These are phyloP conservation scores for Crotalus tigris DNA, from an alignment of 2,113 vertebrate species.

Conservation along the genomic window DNA sequence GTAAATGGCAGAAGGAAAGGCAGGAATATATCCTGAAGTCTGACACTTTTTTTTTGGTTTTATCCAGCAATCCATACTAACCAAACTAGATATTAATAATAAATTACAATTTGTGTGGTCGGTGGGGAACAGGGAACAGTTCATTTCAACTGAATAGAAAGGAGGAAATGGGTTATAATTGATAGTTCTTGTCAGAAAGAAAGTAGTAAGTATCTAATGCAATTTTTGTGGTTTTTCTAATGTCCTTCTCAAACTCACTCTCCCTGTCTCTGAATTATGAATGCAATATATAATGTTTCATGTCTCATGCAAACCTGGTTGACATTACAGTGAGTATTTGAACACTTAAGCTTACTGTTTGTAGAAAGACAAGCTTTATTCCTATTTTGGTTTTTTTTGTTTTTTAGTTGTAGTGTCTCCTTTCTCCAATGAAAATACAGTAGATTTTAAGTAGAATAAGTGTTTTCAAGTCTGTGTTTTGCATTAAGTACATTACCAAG, in stretches of 20 bases:
- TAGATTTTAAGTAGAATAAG: slow-evolving; percentile 23
- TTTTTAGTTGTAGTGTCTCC: slow-evolving; percentile 20
- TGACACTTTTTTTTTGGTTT: not conserved
- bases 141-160: not conserved
- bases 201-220: not conserved
- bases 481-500: not conserved
- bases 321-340: slow-evolving; percentile 34
- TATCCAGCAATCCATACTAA: not conserved
- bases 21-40: not conserved
- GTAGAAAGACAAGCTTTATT: slow-evolving; percentile 7
- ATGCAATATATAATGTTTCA: slow-evolving; percentile 36
- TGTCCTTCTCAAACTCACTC: slow-evolving; percentile 15
- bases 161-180: not conserved
- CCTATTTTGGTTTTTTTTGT: not conserved
- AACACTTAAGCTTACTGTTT: not conserved
- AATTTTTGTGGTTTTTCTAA: slow-evolving; percentile 21
- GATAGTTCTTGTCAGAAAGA: not conserved
- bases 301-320: slow-evolving; percentile 26
- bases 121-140: too few species aligned
- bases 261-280: slow-evolving; percentile 31
- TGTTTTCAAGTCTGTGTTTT: slow-evolving; percentile 21
- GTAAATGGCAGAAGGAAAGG: not conserved
- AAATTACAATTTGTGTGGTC: not conserved
- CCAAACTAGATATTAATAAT: not conserved
- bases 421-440: slow-evolving; percentile 1